Base-by-base conservation (phyloP, 2,888 invertebrate species). In the Dexiosoma caninum region DNA sequence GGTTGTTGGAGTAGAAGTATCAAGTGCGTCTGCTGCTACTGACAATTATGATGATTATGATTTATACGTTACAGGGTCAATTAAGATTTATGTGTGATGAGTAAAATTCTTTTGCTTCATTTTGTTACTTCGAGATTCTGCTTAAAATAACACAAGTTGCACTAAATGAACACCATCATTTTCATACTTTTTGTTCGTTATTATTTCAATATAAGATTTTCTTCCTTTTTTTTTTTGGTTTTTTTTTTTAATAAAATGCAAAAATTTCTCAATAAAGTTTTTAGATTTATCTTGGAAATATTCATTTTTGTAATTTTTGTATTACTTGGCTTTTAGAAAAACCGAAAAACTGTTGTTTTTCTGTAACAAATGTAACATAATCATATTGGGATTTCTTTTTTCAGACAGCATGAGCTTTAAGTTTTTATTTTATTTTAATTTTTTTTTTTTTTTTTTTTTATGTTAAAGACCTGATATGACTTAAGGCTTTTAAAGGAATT, bases 31-130 rank as follows among this genome's bases (percentile, higher is more conserved):
- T 78, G 74, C 72, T 78, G 69, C 81, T 78, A 75, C 78, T 70
- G 81, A 78, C 74, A 78, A 71, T 77, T 79, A 81, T 82, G 78
- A 86, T 87, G 86, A 87, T 87, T 87, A 87, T 85, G 85, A 85
- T 85, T 84, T 87, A 87, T 87, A 87, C 87, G 86, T 86, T 84
- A 84, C 84, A 81, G 81, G 77, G 77, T 81, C 81, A 81, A 81
- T 81, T 81, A 81, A 81, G 81, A 81, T 81, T 81, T 81, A 81
- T 81, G 81, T 77, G 69, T 72, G 81, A 69, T 78, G 74, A 74
- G 71, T 69, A 76, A 81, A 53, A 72, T 72, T 55, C 14, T 37
- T 70, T 75, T 57, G 19, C 16, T 5, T 37, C 53, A 30, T 51
- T 59, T 66, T 59, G n/a, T n/a, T n/a, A n/a, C n/a, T n/a, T 62